phyloP scores from a whole-genome alignment of 2,797 vertebrate species.

The Catharus ustulatus region DNA sequence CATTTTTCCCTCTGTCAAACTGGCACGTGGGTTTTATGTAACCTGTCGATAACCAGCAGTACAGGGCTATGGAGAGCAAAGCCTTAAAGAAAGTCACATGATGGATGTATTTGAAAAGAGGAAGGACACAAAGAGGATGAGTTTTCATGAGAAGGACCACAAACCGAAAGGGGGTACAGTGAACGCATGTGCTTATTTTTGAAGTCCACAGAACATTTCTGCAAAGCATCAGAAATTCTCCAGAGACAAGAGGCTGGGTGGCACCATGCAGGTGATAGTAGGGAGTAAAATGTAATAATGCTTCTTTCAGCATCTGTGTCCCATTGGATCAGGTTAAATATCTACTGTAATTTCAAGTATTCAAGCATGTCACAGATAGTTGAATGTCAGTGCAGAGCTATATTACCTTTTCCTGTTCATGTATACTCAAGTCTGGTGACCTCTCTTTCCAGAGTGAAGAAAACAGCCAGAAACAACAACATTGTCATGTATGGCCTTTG shows the following conservation, averaged over 20 bases:
- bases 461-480: not conserved
- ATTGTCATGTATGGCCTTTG: slow-evolving; percentile 16
- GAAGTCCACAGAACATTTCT: not conserved
- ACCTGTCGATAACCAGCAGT: not conserved
- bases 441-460: slow-evolving; percentile 17
- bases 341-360: not conserved
- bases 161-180: not conserved
- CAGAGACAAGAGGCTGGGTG: not conserved
- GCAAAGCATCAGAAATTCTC: not conserved
- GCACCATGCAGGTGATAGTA: not conserved
- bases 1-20: not conserved
- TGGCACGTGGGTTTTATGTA: not conserved
- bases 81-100: not conserved
- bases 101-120: not conserved
- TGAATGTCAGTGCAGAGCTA: not conserved
- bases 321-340: not conserved
- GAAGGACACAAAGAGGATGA: not conserved
- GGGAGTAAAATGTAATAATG: not conserved
- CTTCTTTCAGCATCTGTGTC: not conserved
- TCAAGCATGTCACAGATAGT: not conserved
- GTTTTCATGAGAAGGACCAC: not conserved
- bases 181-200: not conserved
- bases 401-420: not conserved
- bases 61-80: not conserved
- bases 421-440: not conserved